Percentiles rank a stretch among this genome's conserved stretches.
Conservation (phyloP, 2,113 vertebrate genomes). For the Odobenus rosmarus region DNA sequence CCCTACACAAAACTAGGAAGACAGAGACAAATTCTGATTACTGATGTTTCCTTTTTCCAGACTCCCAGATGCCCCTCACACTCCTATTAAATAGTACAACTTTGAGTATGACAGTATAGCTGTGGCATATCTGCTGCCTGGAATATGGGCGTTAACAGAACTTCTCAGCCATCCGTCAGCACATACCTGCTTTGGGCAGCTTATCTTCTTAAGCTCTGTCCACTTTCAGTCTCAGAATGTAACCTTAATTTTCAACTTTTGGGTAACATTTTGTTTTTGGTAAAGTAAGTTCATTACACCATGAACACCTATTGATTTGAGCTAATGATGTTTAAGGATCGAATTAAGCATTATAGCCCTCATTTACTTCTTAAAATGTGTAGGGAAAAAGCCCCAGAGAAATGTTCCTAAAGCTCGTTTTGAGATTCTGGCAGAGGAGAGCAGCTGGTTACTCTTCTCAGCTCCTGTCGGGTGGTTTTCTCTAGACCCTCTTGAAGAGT, state of each 20-base stretch:
- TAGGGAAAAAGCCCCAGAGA: neutral
- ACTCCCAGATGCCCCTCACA: neutral
- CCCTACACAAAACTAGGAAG: neutral
- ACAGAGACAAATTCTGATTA: neutral
- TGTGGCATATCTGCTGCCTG: neutral
- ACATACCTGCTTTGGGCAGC: neutral
- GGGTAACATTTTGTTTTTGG: neutral
- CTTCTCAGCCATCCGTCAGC: neutral
- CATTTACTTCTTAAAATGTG: constrained; percentile 22
- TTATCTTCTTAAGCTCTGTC: neutral
- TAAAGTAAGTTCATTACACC: neutral
- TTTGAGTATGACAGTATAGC: neutral
- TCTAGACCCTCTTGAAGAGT: neutral
- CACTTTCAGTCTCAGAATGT: neutral
- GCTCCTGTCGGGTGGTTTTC: neutral
- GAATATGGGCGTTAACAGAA: constrained; percentile 7
- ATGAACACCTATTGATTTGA: constrained; percentile 17
- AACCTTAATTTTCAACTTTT: constrained; percentile 23
- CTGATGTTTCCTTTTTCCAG: neutral
- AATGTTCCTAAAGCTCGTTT: constrained; percentile 8
- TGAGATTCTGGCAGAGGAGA: constrained; percentile 21
- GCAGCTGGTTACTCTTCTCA: neutral
- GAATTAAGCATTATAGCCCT: neutral
- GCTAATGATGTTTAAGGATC: constrained; percentile 23
- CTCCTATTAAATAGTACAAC: neutral